phyloP scores from a whole-genome alignment of 1,140 invertebrate genomes.

The Hylyphantes graminicola region DNA sequence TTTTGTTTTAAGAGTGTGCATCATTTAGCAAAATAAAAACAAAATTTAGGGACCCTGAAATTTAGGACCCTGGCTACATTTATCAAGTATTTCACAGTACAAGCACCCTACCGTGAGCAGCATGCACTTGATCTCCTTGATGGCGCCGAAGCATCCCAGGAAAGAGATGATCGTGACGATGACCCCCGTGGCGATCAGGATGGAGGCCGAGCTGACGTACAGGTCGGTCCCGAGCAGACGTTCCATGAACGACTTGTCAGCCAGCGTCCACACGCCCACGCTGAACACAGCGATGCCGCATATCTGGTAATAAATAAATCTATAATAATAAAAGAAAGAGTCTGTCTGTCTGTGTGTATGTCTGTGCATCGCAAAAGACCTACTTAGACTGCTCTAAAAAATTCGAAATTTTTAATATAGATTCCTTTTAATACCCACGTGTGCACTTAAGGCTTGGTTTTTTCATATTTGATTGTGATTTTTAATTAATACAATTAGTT shows the following conservation, averaged over 20 bases:
- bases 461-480: too few species aligned
- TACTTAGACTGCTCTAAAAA: too few species aligned
- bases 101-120: slow-evolving; percentile 77
- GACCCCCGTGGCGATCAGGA: slow-evolving; percentile 81
- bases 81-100: slow-evolving; percentile 60
- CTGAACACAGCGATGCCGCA: slow-evolving; percentile 80
- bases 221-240: slow-evolving; percentile 84
- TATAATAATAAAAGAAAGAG: too few species aligned
- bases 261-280: slow-evolving; percentile 81
- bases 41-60: too few species aligned
- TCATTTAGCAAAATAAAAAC: too few species aligned
- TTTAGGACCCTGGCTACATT: background rate
- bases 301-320: slow-evolving; percentile 70
- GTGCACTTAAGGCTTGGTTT: too few species aligned
- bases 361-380: too few species aligned
- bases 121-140: slow-evolving; percentile 89
- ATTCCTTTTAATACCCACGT: too few species aligned
- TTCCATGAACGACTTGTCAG: slow-evolving; percentile 83
- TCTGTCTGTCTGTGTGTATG: too few species aligned
- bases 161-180: slow-evolving; percentile 82
- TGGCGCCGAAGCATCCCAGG: slow-evolving; percentile 86
- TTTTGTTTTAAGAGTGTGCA: too few species aligned
- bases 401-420: too few species aligned
- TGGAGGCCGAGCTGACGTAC: slow-evolving; percentile 83
- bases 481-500: too few species aligned